These are phyloP conservation scores for Temnopleurus reevesii DNA, from an alignment of 53 echinoderm and acorn worm species.

Conservation along the genomic window DNA sequence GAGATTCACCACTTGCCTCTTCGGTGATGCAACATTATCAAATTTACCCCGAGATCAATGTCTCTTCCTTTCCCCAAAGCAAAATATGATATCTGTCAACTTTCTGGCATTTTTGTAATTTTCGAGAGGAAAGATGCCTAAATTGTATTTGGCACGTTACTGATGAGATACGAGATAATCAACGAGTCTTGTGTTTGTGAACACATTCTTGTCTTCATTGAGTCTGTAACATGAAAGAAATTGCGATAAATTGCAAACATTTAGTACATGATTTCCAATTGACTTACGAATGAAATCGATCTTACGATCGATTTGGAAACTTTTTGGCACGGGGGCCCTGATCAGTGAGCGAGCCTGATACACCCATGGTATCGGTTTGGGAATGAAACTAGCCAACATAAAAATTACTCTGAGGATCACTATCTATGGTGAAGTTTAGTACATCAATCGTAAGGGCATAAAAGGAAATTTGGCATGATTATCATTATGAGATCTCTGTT, in stretches of 20 bases:
- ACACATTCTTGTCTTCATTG: neutral
- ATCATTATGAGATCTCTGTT: conserved; percentile 9
- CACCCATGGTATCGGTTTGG: conserved; percentile 17
- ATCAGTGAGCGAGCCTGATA: too few relatives aligned
- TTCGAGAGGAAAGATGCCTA: conserved; percentile 29
- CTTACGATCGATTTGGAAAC: too few relatives aligned
- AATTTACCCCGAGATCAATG: neutral
- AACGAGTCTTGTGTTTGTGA: neutral
- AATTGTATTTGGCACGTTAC: conserved; percentile 26
- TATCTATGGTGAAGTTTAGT: conserved; percentile 24
- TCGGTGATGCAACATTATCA: too few relatives aligned
- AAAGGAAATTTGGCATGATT: conserved; percentile 35
- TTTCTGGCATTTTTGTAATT: conserved; percentile 14
- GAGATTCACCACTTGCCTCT: too few relatives aligned
- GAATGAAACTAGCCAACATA: conserved; percentile 21
- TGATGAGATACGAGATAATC: conserved; percentile 40
- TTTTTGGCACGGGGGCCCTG: too few relatives aligned
- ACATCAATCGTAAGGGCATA: conserved; percentile 5
- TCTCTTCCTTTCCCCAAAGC: conserved; percentile 6
- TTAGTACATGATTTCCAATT: too few relatives aligned
- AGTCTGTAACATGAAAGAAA: too few relatives aligned
- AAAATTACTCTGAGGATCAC: neutral
- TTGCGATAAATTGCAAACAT: too few relatives aligned
- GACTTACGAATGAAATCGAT: too few relatives aligned
- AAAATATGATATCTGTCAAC: conserved; percentile 28